Conservation (phyloP, 2,797 vertebrate genomes). For the Galaxias olidus region DNA sequence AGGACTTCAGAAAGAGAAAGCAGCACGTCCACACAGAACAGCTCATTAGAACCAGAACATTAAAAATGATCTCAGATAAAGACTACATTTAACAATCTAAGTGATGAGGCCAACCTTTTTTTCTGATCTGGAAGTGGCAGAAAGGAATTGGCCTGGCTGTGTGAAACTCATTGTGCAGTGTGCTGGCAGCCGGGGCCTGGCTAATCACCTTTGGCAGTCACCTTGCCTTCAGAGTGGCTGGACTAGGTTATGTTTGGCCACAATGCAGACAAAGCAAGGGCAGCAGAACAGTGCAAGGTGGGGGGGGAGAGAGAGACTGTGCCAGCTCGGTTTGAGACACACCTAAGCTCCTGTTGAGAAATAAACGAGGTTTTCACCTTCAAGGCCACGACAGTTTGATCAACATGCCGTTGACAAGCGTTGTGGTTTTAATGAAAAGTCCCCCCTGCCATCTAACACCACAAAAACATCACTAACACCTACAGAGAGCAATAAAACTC, state of each 20-base stretch:
- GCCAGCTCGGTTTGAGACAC: slow-evolving; percentile 34
- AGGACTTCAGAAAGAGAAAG: slow-evolving; percentile 34
- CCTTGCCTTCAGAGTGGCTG: slow-evolving; percentile 59
- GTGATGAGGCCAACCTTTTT: slow-evolving; percentile 39
- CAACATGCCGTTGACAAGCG: slow-evolving; percentile 43
- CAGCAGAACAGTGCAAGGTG: background rate
- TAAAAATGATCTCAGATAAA: slow-evolving; percentile 40
- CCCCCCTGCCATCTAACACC: background rate
- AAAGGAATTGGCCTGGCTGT: slow-evolving; percentile 38
- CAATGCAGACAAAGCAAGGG: slow-evolving; percentile 54
- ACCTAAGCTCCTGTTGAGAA: slow-evolving; percentile 39
- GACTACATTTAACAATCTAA: slow-evolving; percentile 51
- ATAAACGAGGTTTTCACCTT: slow-evolving; percentile 49
- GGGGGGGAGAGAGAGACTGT: slow-evolving; percentile 10
- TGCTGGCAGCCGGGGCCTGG: slow-evolving; percentile 46
- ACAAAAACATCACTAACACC: background rate
- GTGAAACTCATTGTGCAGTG: slow-evolving; percentile 47
- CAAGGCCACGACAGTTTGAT: slow-evolving; percentile 45
- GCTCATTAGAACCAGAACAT: slow-evolving; percentile 35
- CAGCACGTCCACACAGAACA: slow-evolving; percentile 21
- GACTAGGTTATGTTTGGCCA: slow-evolving; percentile 58
- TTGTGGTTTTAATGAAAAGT: background rate
- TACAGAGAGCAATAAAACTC: background rate
- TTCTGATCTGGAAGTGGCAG: slow-evolving; percentile 49
- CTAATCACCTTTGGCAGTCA: slow-evolving; percentile 65